Conservation (phyloP, 2,888 invertebrate genomes). For the Lithodes maja region DNA sequence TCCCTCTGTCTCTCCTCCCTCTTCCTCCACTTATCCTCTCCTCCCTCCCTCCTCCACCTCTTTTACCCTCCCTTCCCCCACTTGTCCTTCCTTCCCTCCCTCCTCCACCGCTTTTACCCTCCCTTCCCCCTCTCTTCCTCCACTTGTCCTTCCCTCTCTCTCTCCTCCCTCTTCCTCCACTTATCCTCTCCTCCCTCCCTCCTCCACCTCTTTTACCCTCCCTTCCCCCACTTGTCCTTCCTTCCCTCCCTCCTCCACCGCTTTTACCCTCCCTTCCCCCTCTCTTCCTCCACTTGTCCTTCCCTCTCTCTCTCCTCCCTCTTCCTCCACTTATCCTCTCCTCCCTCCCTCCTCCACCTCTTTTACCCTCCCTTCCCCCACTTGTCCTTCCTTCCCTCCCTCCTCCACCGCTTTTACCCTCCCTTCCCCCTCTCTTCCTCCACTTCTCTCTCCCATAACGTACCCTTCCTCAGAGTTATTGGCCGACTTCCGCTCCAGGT, state of each 20-base stretch:
- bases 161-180: too few relatives aligned
- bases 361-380: background rate
- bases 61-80: background rate
- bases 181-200: background rate
- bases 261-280: background rate
- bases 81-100: too few relatives aligned
- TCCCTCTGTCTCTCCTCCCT: background rate
- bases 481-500: too few relatives aligned
- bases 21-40: too few relatives aligned
- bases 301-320: too few relatives aligned
- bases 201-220: background rate
- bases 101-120: background rate
- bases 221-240: background rate
- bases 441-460: too few relatives aligned
- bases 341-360: background rate
- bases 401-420: background rate
- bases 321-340: background rate
- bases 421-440: too few relatives aligned
- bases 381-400: background rate
- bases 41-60: background rate
- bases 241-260: background rate
- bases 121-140: background rate
- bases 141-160: too few relatives aligned
- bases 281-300: too few relatives aligned
- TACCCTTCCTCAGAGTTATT: too few relatives aligned